Evolutionary conservation across 1,140 invertebrate species (phyloP), one percentile per base, ranked within the genome.

Genomic region (Nasonia longicornis): DNA sequence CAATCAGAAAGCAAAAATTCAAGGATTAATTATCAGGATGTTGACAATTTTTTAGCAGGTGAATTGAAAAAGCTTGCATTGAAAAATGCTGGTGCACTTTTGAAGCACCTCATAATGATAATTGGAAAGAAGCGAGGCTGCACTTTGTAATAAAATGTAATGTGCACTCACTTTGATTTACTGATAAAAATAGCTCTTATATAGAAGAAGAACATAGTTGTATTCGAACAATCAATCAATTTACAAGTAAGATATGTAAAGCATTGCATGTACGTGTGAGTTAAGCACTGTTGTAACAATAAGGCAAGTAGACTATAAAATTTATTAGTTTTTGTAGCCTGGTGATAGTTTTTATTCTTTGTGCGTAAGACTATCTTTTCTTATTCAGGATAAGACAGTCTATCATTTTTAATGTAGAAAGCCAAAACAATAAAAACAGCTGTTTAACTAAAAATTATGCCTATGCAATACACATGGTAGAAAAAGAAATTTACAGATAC

Each of bases 1-100:
- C 58, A 90, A 89, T 58, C 52, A 58, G 16, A 58, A 6, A 58
- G n/a, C 3, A 58, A 58, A 7, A 7, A 52, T 16, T 4, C 16
- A 20, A 58, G 20, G 52, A 7, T 58, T n/a, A 58, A n/a, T 58
- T 58, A 20, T 58, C 20, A 58, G 14, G 14, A 16, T 48, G 14
- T 3, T 58, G 16, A 20, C 3, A 16, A n/a, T 6, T 58, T n/a
- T 58, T 20, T 4, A 58, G 52, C 6, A 58, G 45, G 45, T 0
- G 45, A 14, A 16, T n/a, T 58, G 52, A 58, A 4, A 58, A 58
- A 58, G 52, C 52, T 58, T 58, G 52, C 52, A 7, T 20, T 52
- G 12, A 16, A 16, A 16, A 16, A 52, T 52, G 48, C 16, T 2
- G 52, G 52, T 58, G 20, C 52, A 58, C 45, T 48, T 48, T 48